Conservation (phyloP, 2,888 invertebrate genomes). For the Ramazzottius varieornatus region DNA sequence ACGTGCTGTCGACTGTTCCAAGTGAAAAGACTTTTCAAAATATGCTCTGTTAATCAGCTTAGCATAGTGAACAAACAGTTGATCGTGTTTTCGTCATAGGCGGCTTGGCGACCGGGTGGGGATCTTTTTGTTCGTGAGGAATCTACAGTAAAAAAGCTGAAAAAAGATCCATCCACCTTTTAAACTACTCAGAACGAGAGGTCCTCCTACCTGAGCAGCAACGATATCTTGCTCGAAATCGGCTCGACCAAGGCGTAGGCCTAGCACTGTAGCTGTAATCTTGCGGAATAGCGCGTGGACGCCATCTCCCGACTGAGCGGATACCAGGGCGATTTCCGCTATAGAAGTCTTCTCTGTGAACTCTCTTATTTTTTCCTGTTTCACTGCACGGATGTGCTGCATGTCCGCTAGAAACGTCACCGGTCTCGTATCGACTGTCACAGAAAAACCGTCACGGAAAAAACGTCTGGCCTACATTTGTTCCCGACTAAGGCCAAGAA, state of each 20-base stretch:
- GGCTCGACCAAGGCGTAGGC: background rate
- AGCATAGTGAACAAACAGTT: no score
- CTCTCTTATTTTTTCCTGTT: background rate
- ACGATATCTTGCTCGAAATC: slow-evolving; percentile 3
- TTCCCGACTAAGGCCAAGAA: background rate
- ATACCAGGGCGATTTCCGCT: background rate
- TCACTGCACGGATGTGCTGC: background rate
- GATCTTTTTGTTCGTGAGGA: no score
- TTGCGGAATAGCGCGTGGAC: background rate
- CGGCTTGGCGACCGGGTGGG: no score
- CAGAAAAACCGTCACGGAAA: no score
- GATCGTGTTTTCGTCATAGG: no score
- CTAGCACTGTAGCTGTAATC: background rate
- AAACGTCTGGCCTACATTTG: background rate
- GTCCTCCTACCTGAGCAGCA: background rate
- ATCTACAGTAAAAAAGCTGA: no score
- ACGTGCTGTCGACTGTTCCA: no score
- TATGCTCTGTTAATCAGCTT: no score
- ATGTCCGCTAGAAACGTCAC: background rate
- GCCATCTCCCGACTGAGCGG: background rate
- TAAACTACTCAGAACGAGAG: background rate
- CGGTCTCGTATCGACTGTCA: no score
- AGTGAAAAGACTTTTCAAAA: no score
- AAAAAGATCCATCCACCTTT: no score
- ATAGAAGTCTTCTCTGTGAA: background rate